Evolutionary conservation across 2,888 invertebrate genomes (phyloP).

Genomic region (Kuschelorhynchus macadamiae): DNA sequence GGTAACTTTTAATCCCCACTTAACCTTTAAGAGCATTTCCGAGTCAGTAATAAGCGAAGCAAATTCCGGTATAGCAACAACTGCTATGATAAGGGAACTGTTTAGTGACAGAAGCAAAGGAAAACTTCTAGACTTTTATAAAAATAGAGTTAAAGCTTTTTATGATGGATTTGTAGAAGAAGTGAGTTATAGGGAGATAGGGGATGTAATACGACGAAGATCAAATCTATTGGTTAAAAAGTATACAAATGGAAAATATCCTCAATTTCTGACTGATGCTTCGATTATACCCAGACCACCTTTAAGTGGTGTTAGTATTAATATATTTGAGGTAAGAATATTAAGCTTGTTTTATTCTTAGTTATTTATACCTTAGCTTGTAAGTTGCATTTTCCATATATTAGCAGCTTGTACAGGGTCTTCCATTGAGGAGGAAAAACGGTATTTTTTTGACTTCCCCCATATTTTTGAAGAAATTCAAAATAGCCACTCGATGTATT

Average conservation of each 20-base stretch:
- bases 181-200: conserved; percentile 85
- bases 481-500: no score
- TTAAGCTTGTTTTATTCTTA: conserved; percentile 14
- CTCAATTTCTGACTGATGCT: conserved; percentile 83
- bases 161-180: conserved; percentile 91
- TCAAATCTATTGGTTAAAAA: conserved; percentile 86
- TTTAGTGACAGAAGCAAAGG: conserved; percentile 87
- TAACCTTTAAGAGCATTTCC: conserved; percentile 88
- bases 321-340: conserved; percentile 79
- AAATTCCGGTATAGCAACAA: conserved; percentile 81
- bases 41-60: conserved; percentile 80
- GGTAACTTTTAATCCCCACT: conserved; percentile 91
- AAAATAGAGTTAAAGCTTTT: conserved; percentile 88
- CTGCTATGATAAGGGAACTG: conserved; percentile 86
- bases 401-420: no score
- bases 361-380: no score
- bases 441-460: no score
- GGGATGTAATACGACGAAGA: conserved; percentile 84
- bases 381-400: no score
- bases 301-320: conserved; percentile 84
- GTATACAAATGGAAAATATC: conserved; percentile 82
- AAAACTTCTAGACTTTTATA: conserved; percentile 87
- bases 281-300: conserved; percentile 82
- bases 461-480: no score
- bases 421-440: no score